Evolutionary conservation across 2,113 vertebrate species (phyloP).

Genomic region (Oryctolagus cuniculus): DNA sequence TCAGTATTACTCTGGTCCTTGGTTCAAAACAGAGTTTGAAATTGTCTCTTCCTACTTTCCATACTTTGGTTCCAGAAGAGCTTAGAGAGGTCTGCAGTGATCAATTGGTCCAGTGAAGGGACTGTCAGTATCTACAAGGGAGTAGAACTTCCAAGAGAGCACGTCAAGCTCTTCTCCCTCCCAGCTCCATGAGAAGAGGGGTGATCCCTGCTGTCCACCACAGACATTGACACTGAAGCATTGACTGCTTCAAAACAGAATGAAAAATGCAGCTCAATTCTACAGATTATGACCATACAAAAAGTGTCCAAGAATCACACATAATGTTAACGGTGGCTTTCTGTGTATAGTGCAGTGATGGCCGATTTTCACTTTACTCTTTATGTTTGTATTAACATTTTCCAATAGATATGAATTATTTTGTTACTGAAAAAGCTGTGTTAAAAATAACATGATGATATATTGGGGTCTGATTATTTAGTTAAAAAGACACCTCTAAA

Average conservation of each 20-base stretch:
- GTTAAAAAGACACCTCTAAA: background rate
- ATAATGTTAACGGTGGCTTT: background rate
- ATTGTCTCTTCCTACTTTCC: background rate
- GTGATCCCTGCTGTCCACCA: background rate
- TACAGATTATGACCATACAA: background rate
- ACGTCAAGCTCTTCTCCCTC: background rate
- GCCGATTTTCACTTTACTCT: constrained; percentile 1
- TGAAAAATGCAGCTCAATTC: background rate
- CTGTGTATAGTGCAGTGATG: background rate
- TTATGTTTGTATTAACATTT: background rate
- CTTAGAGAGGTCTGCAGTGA: background rate
- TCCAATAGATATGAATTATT: background rate
- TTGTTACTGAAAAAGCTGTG: background rate
- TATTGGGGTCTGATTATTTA: background rate
- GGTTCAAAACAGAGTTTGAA: background rate
- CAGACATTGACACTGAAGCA: background rate
- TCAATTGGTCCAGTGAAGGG: background rate
- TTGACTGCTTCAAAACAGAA: background rate
- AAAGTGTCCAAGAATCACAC: background rate
- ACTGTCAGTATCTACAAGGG: background rate
- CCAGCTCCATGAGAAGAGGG: background rate
- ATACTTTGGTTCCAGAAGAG: background rate
- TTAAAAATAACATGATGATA: background rate
- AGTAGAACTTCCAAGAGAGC: background rate
- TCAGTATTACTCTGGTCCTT: background rate